phyloP scores from a whole-genome alignment of 1,140 invertebrate species.

The Augochlora pura region DNA sequence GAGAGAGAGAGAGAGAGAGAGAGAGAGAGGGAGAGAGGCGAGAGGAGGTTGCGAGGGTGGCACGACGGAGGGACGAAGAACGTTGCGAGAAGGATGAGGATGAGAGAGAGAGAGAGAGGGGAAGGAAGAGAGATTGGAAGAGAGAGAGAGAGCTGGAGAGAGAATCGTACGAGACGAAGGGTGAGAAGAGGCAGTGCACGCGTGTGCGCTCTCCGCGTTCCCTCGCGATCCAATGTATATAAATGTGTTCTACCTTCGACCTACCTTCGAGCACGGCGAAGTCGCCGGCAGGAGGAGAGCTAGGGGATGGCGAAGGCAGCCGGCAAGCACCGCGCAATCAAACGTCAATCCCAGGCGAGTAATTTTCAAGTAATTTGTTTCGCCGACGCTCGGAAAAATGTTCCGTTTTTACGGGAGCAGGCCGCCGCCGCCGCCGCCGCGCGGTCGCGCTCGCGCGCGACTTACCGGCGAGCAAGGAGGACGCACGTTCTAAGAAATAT shows the following conservation, averaged over 20 bases:
- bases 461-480: conserved; percentile 49
- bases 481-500: conserved; percentile 30
- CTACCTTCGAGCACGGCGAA: conserved; percentile 16
- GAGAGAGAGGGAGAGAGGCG: not conserved
- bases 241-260: conserved; percentile 48
- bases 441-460: no score
- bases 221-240: conserved; percentile 18
- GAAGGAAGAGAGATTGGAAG: conserved; percentile 6
- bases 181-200: conserved; percentile 41
- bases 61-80: not conserved
- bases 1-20: conserved; percentile 14
- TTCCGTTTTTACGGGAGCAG: conserved; percentile 50
- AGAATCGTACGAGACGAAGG: conserved; percentile 52
- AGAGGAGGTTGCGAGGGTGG: not conserved
- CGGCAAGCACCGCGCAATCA: conserved; percentile 59
- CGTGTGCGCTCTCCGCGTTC: conserved; percentile 28
- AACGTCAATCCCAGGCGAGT: conserved; percentile 74
- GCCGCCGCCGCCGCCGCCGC: no score
- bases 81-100: no score
- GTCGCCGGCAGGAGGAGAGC: no score
- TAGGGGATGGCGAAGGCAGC: conserved; percentile 17
- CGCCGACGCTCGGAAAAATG: conserved; percentile 52
- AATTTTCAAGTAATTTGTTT: conserved; percentile 73
- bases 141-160: conserved; percentile 23
- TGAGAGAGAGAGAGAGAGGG: not conserved